Evolutionary conservation across 2,888 invertebrate species (phyloP).

Genomic region (Nineta flava): DNA sequence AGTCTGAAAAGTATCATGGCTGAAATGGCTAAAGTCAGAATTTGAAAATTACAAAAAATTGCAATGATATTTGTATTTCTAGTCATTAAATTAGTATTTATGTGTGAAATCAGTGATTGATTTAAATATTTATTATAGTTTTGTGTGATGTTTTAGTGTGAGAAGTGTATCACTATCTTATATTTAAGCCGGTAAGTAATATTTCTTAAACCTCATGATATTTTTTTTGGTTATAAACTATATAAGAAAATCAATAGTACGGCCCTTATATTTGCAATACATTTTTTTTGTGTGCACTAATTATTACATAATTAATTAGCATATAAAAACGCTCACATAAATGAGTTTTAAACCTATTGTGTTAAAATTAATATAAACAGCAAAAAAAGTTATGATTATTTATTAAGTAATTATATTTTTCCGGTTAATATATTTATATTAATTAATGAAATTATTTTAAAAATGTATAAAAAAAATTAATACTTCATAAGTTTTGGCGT

Average conservation of each 20-base stretch:
- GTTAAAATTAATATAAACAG: not conserved
- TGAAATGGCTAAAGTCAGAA: conserved; percentile 4
- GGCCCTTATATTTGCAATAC: not conserved
- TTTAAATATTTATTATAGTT: not conserved
- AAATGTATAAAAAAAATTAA: too few relatives aligned
- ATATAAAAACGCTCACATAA: not conserved
- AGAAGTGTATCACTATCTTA: not conserved
- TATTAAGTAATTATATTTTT: too few relatives aligned
- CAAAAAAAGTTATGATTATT: too few relatives aligned
- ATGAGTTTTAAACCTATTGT: not conserved
- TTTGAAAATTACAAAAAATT: conserved; percentile 3
- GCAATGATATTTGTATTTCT: conserved; percentile 3
- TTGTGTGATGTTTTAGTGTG: conserved; percentile 5
- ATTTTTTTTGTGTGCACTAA: not conserved
- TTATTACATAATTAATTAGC: not conserved
- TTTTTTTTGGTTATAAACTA: conserved; percentile 2
- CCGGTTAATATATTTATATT: too few relatives aligned
- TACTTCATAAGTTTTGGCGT: too few relatives aligned
- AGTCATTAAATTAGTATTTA: conserved; percentile 5
- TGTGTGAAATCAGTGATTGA: not conserved
- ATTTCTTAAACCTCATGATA: not conserved
- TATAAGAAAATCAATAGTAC: not conserved
- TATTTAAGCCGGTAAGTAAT: conserved; percentile 4
- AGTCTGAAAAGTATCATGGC: conserved; percentile 6
- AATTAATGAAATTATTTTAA: too few relatives aligned